Evolutionary conservation across 2,888 invertebrate genomes (phyloP).

Genomic region (Lochmaea capreae): DNA sequence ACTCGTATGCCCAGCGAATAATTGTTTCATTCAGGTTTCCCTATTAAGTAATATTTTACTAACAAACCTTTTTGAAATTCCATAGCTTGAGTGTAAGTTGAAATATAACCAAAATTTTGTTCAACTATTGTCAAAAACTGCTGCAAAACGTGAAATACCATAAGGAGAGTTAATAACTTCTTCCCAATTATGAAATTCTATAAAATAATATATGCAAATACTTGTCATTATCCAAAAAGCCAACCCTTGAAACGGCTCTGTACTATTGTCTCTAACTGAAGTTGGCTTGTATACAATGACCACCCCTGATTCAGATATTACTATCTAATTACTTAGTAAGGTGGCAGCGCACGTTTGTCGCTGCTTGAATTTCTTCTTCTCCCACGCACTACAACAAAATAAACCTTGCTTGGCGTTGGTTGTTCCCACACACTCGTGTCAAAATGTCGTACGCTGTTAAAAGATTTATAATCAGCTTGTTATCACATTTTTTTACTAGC

Average conservation of each 20-base stretch:
- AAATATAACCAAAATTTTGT: too few relatives aligned
- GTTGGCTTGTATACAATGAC: conserved; percentile 19
- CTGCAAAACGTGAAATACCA: too few relatives aligned
- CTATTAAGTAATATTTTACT: too few relatives aligned
- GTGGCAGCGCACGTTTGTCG: conserved; percentile 34
- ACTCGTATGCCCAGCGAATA: too few relatives aligned
- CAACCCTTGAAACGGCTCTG: neutral
- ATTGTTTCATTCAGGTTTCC: too few relatives aligned
- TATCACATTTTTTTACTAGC: conserved; percentile 47
- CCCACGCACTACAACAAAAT: conserved; percentile 44
- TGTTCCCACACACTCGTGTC: conserved; percentile 54
- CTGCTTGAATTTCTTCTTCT: conserved; percentile 43
- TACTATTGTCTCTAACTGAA: neutral
- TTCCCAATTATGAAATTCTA: too few relatives aligned
- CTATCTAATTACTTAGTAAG: conserved; percentile 37
- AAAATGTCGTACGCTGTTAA: conserved; percentile 55
- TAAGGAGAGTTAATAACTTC: too few relatives aligned
- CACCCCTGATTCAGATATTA: conserved; percentile 36
- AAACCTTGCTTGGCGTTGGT: conserved; percentile 42
- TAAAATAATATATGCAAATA: neutral
- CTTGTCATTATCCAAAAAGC: neutral
- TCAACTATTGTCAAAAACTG: too few relatives aligned
- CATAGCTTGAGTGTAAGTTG: too few relatives aligned
- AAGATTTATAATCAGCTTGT: conserved; percentile 53
- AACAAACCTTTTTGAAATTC: too few relatives aligned